A percentile compares a stretch with the other conserved stretches of the same genome.
These are phyloP conservation scores for Rhinoderma darwinii DNA, from an alignment of 2,113 vertebrate species.

Conservation along the genomic window DNA sequence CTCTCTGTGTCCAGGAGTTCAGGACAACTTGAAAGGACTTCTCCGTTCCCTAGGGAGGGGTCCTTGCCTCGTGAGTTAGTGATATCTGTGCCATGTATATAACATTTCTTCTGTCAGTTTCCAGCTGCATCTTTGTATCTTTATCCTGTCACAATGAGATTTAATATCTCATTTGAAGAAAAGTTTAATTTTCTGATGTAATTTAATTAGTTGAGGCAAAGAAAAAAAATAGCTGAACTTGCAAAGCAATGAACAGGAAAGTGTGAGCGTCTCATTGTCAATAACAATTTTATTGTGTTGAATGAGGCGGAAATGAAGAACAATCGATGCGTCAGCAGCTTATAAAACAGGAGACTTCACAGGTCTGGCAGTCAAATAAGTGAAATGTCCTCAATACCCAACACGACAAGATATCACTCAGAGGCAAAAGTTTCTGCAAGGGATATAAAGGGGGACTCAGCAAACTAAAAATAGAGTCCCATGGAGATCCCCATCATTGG, in stretches of 20 bases:
- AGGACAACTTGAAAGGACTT: neutral
- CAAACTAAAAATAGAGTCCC: neutral
- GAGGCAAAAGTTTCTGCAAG: neutral
- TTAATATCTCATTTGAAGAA: conserved; percentile 58
- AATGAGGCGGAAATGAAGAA: conserved; percentile 61
- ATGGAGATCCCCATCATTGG: too few species aligned
- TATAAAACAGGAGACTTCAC: conserved; percentile 43
- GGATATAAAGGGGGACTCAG: neutral
- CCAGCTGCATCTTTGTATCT: conserved; percentile 2
- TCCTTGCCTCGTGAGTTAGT: neutral
- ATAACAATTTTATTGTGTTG: conserved; percentile 65
- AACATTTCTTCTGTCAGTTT: neutral
- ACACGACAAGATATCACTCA: neutral
- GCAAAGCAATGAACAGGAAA: conserved; percentile 62
- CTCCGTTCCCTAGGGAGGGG: neutral
- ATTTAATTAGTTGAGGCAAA: conserved; percentile 64
- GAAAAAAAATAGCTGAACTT: conserved; percentile 65
- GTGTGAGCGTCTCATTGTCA: conserved; percentile 62
- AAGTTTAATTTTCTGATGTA: conserved; percentile 64
- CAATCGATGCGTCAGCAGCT: conserved; percentile 60
- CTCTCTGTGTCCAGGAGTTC: neutral
- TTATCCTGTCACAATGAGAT: conserved; percentile 37
- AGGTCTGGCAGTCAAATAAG: conserved; percentile 24
- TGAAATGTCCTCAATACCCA: neutral
- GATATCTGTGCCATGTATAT: neutral